phyloP scores from a whole-genome alignment of 1,140 invertebrate genomes.

The Chlorops oryzae region DNA sequence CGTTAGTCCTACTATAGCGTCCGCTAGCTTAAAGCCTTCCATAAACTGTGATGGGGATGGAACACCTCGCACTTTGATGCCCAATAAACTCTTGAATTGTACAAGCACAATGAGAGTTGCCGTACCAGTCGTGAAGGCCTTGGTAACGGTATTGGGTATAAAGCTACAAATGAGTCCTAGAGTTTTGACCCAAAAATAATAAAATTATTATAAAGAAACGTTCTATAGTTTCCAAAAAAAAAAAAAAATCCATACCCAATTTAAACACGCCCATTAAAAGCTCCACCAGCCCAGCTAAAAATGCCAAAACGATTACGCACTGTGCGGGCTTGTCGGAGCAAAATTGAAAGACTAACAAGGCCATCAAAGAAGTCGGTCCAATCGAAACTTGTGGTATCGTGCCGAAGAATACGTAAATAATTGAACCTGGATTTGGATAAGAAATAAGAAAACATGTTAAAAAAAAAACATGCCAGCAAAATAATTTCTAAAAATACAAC shows the following conservation, averaged over 20 bases:
- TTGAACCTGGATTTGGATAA: constrained; percentile 57
- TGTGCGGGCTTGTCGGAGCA: constrained; percentile 63
- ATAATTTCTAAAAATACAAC: no score
- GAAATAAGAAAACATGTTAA: background rate
- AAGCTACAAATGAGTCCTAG: constrained; percentile 90
- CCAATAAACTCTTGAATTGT: constrained; percentile 78
- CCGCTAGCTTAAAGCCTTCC: constrained; percentile 56
- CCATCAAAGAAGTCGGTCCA: constrained; percentile 81
- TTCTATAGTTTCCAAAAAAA: background rate
- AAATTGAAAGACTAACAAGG: constrained; percentile 66
- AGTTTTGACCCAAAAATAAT: constrained; percentile 27
- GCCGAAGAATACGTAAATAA: constrained; percentile 83
- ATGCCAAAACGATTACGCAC: constrained; percentile 72
- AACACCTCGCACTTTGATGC: constrained; percentile 66
- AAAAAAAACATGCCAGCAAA: constrained; percentile 1
- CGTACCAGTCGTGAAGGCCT: constrained; percentile 89
- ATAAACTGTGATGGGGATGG: constrained; percentile 62
- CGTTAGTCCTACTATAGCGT: constrained; percentile 61
- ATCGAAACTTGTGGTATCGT: constrained; percentile 88
- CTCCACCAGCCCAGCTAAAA: constrained; percentile 70
- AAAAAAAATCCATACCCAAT: constrained; percentile 17
- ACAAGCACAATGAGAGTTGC: constrained; percentile 86
- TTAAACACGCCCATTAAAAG: constrained; percentile 63
- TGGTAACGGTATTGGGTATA: constrained; percentile 88
- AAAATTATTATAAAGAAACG: background rate